A percentile compares a stretch with the other conserved stretches of the same genome.
phyloP scores from a whole-genome alignment of 1,140 invertebrate genomes.

The Brachionus sp. region DNA sequence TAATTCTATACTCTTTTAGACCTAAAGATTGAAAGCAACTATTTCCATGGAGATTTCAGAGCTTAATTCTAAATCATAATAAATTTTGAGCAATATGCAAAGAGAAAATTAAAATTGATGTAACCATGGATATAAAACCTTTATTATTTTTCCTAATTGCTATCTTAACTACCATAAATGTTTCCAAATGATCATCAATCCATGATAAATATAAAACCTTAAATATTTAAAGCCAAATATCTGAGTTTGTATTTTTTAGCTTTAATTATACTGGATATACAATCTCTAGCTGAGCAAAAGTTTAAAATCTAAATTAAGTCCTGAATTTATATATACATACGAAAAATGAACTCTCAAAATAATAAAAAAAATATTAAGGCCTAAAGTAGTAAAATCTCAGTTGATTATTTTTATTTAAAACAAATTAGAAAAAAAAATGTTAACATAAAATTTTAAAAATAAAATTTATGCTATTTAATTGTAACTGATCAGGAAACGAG shows the following conservation, averaged over 20 bases:
- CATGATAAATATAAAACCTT: neutral
- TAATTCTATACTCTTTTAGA: slow-evolving; percentile 18
- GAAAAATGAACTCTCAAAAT: too few relatives aligned
- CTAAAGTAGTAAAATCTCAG: too few relatives aligned
- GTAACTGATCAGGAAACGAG: too few relatives aligned
- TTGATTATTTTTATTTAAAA: too few relatives aligned
- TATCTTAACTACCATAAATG: slow-evolving; percentile 33
- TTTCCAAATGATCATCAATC: neutral
- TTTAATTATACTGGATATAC: too few relatives aligned
- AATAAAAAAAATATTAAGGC: too few relatives aligned
- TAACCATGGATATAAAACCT: neutral
- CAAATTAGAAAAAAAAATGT: too few relatives aligned
- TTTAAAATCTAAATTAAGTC: too few relatives aligned
- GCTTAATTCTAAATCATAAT: neutral
- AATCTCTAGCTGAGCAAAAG: too few relatives aligned
- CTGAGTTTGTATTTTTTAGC: neutral
- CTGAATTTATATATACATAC: too few relatives aligned
- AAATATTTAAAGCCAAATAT: neutral
- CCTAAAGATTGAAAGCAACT: neutral
- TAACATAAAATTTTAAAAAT: too few relatives aligned
- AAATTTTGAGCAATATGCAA: neutral
- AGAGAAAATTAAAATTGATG: neutral
- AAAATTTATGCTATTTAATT: too few relatives aligned
- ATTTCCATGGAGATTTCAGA: slow-evolving; percentile 30
- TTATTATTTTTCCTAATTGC: slow-evolving; percentile 5